phyloP scores from a whole-genome alignment of 2,797 vertebrate species.

The Anas capensis region DNA sequence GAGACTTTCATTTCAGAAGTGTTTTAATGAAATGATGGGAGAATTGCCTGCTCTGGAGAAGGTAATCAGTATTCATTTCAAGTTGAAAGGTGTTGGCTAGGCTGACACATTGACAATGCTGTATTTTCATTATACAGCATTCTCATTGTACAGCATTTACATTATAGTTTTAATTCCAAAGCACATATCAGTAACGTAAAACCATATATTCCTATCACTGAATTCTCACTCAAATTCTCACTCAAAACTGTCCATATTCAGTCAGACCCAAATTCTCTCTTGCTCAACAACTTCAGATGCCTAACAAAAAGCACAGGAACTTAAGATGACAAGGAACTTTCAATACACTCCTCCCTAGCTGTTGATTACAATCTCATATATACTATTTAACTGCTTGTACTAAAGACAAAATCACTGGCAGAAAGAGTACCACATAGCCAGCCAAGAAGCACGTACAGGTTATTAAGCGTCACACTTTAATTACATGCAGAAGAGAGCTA shows the following conservation, averaged over 20 bases:
- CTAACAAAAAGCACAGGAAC: not conserved
- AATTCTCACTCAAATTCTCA: not conserved
- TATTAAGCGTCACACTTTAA: not conserved
- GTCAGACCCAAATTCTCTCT: not conserved
- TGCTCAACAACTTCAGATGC: not conserved
- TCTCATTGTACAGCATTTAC: no score
- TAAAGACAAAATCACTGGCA: not conserved
- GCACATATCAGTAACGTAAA: not conserved
- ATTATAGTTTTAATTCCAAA: slow-evolving; percentile 49
- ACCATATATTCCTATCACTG: not conserved
- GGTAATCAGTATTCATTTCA: slow-evolving; percentile 55
- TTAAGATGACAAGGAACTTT: not conserved
- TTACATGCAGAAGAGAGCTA: not conserved
- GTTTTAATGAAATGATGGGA: not conserved
- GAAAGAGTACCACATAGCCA: not conserved
- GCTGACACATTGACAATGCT: slow-evolving; percentile 59
- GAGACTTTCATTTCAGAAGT: not conserved
- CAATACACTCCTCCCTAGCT: not conserved
- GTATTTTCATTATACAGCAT: slow-evolving; percentile 14
- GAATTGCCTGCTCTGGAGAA: not conserved
- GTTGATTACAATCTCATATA: not conserved
- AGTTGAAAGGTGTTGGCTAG: slow-evolving; percentile 12
- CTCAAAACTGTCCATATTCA: not conserved
- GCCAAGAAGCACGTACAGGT: not conserved
- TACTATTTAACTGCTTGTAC: not conserved